Base-by-base conservation (phyloP, 1,140 invertebrate genomes). In the Anadara kagoshimensis region DNA sequence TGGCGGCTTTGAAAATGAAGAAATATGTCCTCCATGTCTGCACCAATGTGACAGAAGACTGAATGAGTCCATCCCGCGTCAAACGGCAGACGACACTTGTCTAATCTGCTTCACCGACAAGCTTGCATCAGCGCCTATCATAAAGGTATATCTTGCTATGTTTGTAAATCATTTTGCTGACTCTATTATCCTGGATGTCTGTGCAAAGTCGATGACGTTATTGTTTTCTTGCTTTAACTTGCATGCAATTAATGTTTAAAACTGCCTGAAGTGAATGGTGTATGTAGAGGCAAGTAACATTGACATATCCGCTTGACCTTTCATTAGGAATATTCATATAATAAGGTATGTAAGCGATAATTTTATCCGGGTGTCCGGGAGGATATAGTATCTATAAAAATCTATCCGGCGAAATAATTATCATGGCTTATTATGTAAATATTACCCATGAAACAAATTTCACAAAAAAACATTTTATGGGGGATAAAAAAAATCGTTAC, bases 51-150 rank as follows among this genome's bases (percentile, higher is more conserved):
- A 36, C 29, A 36, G 29, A 36, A 36, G 7, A 2, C 29, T 36
- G 29, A 7, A 36, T 22, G 0, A 49, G 45, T 8, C 5, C 11
- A 41, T 29, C 5, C 73, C 82, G 18, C 81, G 83, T 51, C 96
- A 98, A 89, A 97, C 99, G 87, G 95, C 95, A 0, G 97, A 99
- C 83, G 97, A 99, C 84, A 98, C 98, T 95, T 99, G 97, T 89
- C 98, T 98, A 95, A 97, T 99, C 69, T 99, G 98, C 85, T 99
- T 99, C 87, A 97, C 96, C 0, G 97, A 99, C 85, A 95, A 97
- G 0, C 89, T 99, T 1, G 94, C 95, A 18, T 96, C 94, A 75
- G 96, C 96, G 0, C 97, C 97, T 10, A 95, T 96, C 18, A 94
- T 98, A 85, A 94, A 95, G 90, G 93, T 94, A 85, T 75, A 73